phyloP scores from a whole-genome alignment of 2,888 invertebrate species.

The Volucella inanis region DNA sequence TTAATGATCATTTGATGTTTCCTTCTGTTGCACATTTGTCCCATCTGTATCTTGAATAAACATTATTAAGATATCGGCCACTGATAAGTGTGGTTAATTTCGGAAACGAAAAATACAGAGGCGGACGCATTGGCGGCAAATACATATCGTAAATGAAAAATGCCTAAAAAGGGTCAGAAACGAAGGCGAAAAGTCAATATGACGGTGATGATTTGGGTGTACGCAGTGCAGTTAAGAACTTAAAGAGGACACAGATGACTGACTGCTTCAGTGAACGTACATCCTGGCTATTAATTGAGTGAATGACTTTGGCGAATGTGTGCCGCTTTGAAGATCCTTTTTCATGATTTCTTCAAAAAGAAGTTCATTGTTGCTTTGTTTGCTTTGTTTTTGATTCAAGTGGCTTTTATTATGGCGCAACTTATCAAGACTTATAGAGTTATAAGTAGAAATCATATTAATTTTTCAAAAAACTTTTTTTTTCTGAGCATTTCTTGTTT shows the following conservation, averaged over 20 bases:
- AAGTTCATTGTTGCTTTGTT: conserved; percentile 50
- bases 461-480: too few species aligned
- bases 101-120: conserved; percentile 56
- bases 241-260: conserved; percentile 74
- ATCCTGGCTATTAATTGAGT: conserved; percentile 52
- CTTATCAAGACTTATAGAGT: too few species aligned
- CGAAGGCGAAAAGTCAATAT: conserved; percentile 43
- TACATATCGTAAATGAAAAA: conserved; percentile 1
- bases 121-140: conserved; percentile 6
- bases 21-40: conserved; percentile 54
- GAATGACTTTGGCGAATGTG: conserved; percentile 30
- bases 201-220: conserved; percentile 9
- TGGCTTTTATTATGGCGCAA: too few species aligned
- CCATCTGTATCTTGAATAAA: conserved; percentile 69
- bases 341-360: conserved; percentile 26
- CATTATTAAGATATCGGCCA: conserved; percentile 67
- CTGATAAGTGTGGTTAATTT: conserved; percentile 72
- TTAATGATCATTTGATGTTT: neutral
- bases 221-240: conserved; percentile 24
- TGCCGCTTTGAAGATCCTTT: conserved; percentile 42
- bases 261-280: conserved; percentile 61
- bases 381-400: conserved; percentile 16
- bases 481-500: too few species aligned
- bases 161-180: conserved; percentile 23
- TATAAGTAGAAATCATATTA: too few species aligned